Conservation (phyloP, 2,797 vertebrate species). For the Spinibarbus caldwelli region DNA sequence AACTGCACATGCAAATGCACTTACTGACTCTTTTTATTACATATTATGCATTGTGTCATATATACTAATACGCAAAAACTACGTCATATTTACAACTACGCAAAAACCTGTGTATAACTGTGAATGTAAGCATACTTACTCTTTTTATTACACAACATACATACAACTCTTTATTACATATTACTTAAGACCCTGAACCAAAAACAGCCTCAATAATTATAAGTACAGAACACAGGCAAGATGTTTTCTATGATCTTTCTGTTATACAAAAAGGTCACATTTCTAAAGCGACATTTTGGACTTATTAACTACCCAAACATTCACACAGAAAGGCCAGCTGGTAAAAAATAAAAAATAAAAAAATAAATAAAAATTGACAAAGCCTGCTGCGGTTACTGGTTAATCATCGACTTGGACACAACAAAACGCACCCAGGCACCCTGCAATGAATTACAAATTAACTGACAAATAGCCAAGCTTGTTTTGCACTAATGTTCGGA, state of each 20-base stretch:
- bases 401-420: slow-evolving; percentile 79
- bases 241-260: neutral
- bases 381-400: slow-evolving; percentile 64
- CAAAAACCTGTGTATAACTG: neutral
- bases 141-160: neutral
- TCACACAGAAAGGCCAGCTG: slow-evolving; percentile 54
- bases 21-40: neutral
- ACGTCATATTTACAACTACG: neutral
- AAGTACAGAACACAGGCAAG: neutral
- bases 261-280: slow-evolving; percentile 35
- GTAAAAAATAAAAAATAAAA: too few relatives aligned
- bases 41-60: too few relatives aligned
- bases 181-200: neutral
- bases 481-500: slow-evolving; percentile 39
- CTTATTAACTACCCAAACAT: slow-evolving; percentile 60
- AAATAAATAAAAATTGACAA: too few relatives aligned
- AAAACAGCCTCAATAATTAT: neutral
- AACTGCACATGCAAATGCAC: neutral
- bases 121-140: neutral
- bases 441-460: slow-evolving; percentile 77
- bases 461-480: slow-evolving; percentile 61
- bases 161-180: neutral
- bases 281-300: slow-evolving; percentile 36
- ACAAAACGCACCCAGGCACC: slow-evolving; percentile 65
- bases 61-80: neutral